phyloP scores from a whole-genome alignment of 1,140 invertebrate species.

The Probaryconus sp. region DNA sequence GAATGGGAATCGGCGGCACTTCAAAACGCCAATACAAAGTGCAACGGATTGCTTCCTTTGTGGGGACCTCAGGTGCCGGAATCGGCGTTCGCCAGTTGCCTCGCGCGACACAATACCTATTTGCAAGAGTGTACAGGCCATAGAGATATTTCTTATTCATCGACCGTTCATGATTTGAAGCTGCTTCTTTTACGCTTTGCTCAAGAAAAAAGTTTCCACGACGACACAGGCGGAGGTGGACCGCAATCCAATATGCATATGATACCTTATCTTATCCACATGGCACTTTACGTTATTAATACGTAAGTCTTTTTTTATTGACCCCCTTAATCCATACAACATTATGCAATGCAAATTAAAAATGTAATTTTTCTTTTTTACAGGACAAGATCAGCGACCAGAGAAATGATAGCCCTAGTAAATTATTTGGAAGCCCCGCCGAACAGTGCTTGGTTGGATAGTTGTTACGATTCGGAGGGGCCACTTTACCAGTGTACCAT shows the following conservation, averaged over 20 bases:
- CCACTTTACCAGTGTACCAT: slow-evolving; percentile 91
- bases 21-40: slow-evolving; percentile 98
- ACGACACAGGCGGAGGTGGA: slow-evolving; percentile 97
- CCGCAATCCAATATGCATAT: slow-evolving; percentile 98
- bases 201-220: slow-evolving; percentile 96
- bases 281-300: slow-evolving; percentile 96
- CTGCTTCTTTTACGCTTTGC: slow-evolving; percentile 93
- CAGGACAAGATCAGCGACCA: slow-evolving; percentile 85
- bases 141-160: slow-evolving; percentile 91
- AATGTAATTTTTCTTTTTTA: too few species aligned
- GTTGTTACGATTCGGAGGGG: slow-evolving; percentile 92
- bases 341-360: too few species aligned
- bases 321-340: too few species aligned
- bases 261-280: slow-evolving; percentile 95
- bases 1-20: slow-evolving; percentile 99
- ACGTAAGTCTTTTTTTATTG: slow-evolving; percentile 82
- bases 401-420: slow-evolving; percentile 86
- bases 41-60: slow-evolving; percentile 96
- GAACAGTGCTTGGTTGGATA: slow-evolving; percentile 84
- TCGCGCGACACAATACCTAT: slow-evolving; percentile 93
- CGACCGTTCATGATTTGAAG: slow-evolving; percentile 96
- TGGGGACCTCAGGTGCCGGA: slow-evolving; percentile 98
- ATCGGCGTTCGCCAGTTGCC: slow-evolving; percentile 94
- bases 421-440: slow-evolving; percentile 83
- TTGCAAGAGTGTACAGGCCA: slow-evolving; percentile 91